These are phyloP conservation scores for Papilio aristodemus DNA, from an alignment of 1,140 invertebrate genomes.

Conservation along the genomic window DNA sequence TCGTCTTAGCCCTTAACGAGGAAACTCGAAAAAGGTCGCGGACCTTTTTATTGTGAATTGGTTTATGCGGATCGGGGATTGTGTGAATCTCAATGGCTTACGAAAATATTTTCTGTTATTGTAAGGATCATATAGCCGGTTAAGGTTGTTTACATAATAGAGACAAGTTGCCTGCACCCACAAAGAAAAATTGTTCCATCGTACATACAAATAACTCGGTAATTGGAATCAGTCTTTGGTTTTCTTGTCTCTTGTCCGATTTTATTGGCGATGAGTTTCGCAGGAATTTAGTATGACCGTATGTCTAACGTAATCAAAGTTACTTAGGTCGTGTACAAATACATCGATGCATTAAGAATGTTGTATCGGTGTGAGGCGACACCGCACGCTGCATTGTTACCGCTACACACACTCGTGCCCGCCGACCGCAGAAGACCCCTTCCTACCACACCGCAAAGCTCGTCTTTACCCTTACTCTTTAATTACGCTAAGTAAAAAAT, in stretches of 20 bases:
- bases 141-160: background rate
- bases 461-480: constrained; percentile 16
- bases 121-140: constrained; percentile 31
- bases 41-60: constrained; percentile 76
- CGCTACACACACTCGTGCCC: constrained; percentile 57
- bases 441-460: constrained; percentile 35
- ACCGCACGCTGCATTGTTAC: constrained; percentile 62
- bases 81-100: constrained; percentile 45
- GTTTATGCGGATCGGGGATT: constrained; percentile 61
- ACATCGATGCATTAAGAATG: constrained; percentile 74
- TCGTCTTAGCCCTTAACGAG: constrained; percentile 79
- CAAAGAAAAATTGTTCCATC: background rate
- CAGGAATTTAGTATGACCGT: too few species aligned
- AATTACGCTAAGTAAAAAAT: constrained; percentile 21
- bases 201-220: background rate
- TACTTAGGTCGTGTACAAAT: constrained; percentile 56
- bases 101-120: constrained; percentile 43
- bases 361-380: constrained; percentile 43
- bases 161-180: background rate
- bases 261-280: too few species aligned
- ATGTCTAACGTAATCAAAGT: background rate
- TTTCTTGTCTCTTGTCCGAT: too few species aligned
- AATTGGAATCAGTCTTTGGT: background rate
- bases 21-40: constrained; percentile 77
- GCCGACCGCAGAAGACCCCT: constrained; percentile 43